A percentile compares a stretch with the other conserved stretches of the same genome.
Evolutionary conservation across 1,140 invertebrate species (phyloP).

Genomic region (Trichomalopsis sarcophagae): DNA sequence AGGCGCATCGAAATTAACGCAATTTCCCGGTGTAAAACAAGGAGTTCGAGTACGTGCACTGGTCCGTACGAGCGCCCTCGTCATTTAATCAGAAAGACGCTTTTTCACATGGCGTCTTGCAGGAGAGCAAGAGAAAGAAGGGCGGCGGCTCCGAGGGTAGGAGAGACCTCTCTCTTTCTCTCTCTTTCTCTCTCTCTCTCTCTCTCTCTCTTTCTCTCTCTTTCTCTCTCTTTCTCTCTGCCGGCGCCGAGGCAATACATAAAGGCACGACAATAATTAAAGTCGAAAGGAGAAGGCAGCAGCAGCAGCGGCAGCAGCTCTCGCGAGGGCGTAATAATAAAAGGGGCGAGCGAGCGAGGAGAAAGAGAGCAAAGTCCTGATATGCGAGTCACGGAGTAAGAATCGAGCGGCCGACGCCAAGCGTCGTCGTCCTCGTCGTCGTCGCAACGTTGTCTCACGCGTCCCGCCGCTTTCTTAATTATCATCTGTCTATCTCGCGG

Average conservation of each 20-base stretch:
- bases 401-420: slow-evolving; percentile 56
- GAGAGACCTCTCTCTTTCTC: neutral
- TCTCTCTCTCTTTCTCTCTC: neutral
- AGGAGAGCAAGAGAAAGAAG: slow-evolving; percentile 49
- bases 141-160: neutral
- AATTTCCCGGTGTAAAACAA: slow-evolving; percentile 25
- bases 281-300: slow-evolving; percentile 43
- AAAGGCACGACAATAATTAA: slow-evolving; percentile 53
- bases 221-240: no score
- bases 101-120: slow-evolving; percentile 35
- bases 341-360: slow-evolving; percentile 49
- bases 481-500: slow-evolving; percentile 74
- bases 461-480: slow-evolving; percentile 74
- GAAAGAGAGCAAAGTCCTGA: slow-evolving; percentile 33
- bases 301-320: slow-evolving; percentile 26
- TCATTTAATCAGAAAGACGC: slow-evolving; percentile 49
- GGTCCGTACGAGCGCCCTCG: slow-evolving; percentile 32
- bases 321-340: slow-evolving; percentile 53
- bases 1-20: slow-evolving; percentile 35
- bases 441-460: slow-evolving; percentile 65
- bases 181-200: no score
- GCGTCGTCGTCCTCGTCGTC: slow-evolving; percentile 47
- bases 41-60: slow-evolving; percentile 26
- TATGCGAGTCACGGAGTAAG: slow-evolving; percentile 62
- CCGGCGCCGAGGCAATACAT: slow-evolving; percentile 42